Conservation (phyloP, 2,888 invertebrate species). For the Rhodophaea formosa region DNA sequence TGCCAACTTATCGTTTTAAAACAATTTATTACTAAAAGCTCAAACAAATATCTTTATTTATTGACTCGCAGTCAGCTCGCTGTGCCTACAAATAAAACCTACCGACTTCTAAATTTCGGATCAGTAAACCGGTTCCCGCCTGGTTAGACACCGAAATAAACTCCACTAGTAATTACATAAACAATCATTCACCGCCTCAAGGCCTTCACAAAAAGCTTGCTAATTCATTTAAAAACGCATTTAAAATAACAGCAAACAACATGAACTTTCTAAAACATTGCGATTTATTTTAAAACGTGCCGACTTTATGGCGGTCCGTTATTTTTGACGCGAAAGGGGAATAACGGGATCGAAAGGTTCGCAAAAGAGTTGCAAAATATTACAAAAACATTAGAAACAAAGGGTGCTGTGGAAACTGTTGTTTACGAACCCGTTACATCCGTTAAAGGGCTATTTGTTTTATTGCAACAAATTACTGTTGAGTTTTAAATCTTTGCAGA, state of each 20-base stretch:
- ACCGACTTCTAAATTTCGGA: background rate
- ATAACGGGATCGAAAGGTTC: conserved; percentile 46
- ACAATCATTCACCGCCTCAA: conserved; percentile 13
- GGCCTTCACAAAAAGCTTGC: conserved; percentile 10
- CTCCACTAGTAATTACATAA: conserved; percentile 10
- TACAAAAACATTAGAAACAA: conserved; percentile 48
- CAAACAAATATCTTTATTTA: background rate
- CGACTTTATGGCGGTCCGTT: conserved; percentile 50
- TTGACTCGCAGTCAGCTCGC: background rate
- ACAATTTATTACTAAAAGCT: background rate
- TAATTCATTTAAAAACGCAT: conserved; percentile 4
- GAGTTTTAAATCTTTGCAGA: conserved; percentile 26
- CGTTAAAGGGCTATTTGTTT: conserved; percentile 49
- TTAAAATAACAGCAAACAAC: background rate
- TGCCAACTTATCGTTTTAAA: too few relatives aligned
- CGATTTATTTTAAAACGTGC: conserved; percentile 39
- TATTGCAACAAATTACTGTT: conserved; percentile 54
- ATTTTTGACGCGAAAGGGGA: conserved; percentile 39
- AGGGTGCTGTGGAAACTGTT: conserved; percentile 39
- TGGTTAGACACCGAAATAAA: background rate
- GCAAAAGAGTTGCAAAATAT: conserved; percentile 50
- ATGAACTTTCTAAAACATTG: conserved; percentile 24
- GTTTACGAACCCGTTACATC: conserved; percentile 46
- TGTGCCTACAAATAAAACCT: background rate
- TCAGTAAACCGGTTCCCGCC: conserved; percentile 10